These are phyloP conservation scores for Thinocorus orbignyianus DNA, from an alignment of 2,113 vertebrate species.

Conservation along the genomic window DNA sequence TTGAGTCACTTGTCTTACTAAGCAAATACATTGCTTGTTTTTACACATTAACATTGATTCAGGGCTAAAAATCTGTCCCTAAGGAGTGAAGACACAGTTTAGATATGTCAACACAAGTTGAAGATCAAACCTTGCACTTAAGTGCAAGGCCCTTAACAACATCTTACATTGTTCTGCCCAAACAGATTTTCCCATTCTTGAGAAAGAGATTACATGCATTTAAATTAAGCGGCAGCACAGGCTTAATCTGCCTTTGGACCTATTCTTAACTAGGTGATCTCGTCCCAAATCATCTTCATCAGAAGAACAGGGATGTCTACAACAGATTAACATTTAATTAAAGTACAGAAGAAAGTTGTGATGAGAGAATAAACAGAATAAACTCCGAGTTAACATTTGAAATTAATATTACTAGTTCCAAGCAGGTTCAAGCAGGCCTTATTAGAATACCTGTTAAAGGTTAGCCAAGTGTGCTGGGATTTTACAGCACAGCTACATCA, in stretches of 20 bases:
- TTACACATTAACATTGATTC: background rate
- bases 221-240: background rate
- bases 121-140: background rate
- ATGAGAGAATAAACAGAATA: background rate
- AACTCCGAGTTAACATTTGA: background rate
- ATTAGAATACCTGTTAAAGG: background rate
- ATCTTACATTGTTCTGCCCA: background rate
- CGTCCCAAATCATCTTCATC: background rate
- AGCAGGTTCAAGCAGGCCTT: background rate
- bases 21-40: slow-evolving; percentile 27
- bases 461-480: background rate
- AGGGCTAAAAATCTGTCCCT: background rate
- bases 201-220: background rate
- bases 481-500: background rate
- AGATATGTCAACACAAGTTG: background rate
- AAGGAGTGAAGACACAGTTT: background rate
- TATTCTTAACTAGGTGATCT: background rate
- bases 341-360: background rate
- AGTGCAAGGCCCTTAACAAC: background rate
- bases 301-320: background rate
- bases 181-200: background rate
- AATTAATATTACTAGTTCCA: background rate
- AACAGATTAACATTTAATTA: background rate
- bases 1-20: background rate
- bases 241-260: background rate